These are phyloP conservation scores for Reinhardtius hippoglossoides DNA, from an alignment of 2,113 vertebrate genomes.

Conservation along the genomic window DNA sequence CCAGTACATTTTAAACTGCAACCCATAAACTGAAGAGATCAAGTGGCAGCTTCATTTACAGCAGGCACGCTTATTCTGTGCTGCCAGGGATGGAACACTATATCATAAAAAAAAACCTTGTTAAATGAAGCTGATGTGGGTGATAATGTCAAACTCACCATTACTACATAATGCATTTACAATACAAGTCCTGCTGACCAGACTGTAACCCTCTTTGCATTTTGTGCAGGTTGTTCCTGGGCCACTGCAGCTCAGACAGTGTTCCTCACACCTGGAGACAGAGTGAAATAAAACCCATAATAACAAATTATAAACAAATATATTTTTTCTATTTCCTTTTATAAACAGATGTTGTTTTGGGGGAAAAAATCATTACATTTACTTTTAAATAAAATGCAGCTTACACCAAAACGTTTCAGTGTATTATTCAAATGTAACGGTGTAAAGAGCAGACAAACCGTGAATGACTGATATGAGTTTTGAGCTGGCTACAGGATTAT, in stretches of 20 bases:
- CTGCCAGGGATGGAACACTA: no score
- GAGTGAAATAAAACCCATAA: neutral
- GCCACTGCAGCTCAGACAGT: constrained; percentile 87
- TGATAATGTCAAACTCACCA: constrained; percentile 77
- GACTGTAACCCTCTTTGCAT: constrained; percentile 87
- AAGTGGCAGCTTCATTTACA: no score
- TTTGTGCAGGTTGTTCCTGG: constrained; percentile 85
- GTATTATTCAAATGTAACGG: neutral
- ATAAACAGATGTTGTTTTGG: neutral
- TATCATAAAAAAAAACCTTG: no score
- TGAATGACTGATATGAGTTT: no score
- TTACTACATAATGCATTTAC: constrained; percentile 89
- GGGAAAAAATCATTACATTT: neutral
- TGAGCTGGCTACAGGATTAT: no score
- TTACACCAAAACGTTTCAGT: neutral
- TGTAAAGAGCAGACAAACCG: no score
- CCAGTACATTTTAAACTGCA: no score
- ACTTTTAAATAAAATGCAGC: neutral
- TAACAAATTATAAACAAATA: no score
- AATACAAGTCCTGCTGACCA: constrained; percentile 85
- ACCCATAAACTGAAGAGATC: no score
- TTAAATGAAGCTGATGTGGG: no score
- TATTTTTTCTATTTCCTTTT: neutral
- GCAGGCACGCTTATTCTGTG: no score
- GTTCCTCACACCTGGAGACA: constrained; percentile 87